These are phyloP conservation scores for Andrena bicolor DNA, from an alignment of 2,888 invertebrate species.

Conservation along the genomic window DNA sequence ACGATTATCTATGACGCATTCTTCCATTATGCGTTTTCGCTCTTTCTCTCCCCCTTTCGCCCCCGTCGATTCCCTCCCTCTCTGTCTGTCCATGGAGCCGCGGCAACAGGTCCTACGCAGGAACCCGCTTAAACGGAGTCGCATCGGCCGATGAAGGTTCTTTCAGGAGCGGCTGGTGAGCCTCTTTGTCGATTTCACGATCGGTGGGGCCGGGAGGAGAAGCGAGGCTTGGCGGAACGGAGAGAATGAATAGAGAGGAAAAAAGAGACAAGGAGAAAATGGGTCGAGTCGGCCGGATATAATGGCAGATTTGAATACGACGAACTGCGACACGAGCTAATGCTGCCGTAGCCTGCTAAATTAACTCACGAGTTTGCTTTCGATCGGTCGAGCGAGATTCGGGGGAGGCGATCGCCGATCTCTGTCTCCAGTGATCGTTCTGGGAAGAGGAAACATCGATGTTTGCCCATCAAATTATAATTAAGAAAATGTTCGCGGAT, in stretches of 20 bases:
- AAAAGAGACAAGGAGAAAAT: constrained; percentile 55
- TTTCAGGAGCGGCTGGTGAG: constrained; percentile 68
- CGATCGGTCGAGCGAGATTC: not conserved
- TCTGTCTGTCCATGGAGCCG: constrained; percentile 57
- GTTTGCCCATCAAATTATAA: not conserved
- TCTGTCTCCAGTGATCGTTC: not conserved
- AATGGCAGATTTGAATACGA: constrained; percentile 68
- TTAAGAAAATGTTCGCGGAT: not conserved
- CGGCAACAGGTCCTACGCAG: constrained; percentile 82
- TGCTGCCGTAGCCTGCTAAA: constrained; percentile 41
- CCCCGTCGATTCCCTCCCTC: constrained; percentile 38
- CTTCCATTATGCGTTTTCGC: constrained; percentile 78
- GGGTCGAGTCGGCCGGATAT: constrained; percentile 65
- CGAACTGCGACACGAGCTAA: constrained; percentile 58
- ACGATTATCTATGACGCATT: constrained; percentile 80
- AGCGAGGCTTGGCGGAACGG: constrained; percentile 35
- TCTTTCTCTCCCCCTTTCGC: constrained; percentile 52
- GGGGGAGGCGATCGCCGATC: not conserved
- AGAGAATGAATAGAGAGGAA: constrained; percentile 40
- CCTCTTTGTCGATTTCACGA: constrained; percentile 73
- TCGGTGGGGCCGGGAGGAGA: constrained; percentile 45
- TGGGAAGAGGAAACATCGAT: not conserved
- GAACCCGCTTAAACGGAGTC: constrained; percentile 76
- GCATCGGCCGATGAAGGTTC: constrained; percentile 73
- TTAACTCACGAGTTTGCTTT: constrained; percentile 45